Conservation (phyloP, 2,797 vertebrate genomes). For the Macrochelys suwanniensis region DNA sequence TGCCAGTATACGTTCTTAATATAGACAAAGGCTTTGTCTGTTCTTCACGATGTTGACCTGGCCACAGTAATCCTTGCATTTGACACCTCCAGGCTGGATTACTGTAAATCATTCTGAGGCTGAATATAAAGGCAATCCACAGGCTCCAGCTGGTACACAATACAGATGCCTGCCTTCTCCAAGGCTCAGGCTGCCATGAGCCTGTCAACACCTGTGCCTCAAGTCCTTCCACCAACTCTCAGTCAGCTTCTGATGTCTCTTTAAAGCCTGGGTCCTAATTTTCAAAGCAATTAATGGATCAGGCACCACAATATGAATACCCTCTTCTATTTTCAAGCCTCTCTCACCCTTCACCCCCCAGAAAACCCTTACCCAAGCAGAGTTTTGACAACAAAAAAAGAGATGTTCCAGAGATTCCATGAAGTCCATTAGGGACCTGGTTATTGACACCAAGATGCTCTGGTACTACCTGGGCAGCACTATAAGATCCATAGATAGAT, state of each 20-base stretch:
- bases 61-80: background rate
- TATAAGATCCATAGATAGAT: background rate
- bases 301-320: background rate
- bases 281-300: background rate
- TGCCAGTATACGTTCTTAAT: background rate
- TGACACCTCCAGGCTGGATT: background rate
- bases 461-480: background rate
- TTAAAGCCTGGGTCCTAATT: background rate
- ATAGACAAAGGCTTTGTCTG: background rate
- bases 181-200: background rate
- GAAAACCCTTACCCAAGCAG: background rate
- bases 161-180: rapidly evolving
- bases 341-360: background rate
- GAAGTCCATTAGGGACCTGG: background rate
- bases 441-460: background rate
- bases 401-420: background rate
- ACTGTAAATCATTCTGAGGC: background rate
- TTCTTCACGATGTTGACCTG: background rate
- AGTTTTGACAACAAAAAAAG: background rate
- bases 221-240: background rate
- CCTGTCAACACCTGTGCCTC: background rate
- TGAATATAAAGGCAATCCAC: background rate
- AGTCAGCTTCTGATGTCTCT: background rate
- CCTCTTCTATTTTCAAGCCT: background rate
- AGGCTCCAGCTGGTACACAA: background rate